Conservation (phyloP, 2,797 vertebrate species). For the Pseudochirops cupreus region DNA sequence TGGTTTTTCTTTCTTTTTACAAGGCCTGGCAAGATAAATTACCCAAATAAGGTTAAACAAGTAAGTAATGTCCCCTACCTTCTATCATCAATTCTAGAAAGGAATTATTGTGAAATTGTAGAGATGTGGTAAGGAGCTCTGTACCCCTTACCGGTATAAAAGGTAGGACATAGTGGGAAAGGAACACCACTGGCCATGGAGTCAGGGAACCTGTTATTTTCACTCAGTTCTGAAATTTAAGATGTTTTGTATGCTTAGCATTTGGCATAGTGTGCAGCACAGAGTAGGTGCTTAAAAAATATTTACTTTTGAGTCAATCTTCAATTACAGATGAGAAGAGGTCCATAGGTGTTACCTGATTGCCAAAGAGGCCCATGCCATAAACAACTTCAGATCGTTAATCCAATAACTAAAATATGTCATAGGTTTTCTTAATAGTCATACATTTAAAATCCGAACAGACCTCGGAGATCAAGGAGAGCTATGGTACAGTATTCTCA, state of each 20-base stretch:
- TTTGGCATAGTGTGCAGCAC: background rate
- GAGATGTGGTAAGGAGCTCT: background rate
- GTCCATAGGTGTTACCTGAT: background rate
- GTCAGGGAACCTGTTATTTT: background rate
- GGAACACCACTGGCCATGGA: no score
- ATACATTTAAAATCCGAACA: background rate
- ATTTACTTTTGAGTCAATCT: background rate
- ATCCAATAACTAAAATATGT: background rate
- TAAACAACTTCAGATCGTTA: background rate
- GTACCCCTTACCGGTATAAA: no score
- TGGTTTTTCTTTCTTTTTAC: background rate
- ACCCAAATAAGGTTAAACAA: no score
- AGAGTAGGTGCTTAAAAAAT: background rate
- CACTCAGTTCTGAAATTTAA: background rate
- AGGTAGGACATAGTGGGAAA: no score
- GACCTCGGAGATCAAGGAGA: background rate
- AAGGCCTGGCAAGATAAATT: background rate
- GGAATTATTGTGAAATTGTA: background rate
- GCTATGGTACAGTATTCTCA: background rate
- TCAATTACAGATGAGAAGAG: background rate
- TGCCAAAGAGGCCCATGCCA: background rate
- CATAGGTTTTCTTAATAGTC: background rate
- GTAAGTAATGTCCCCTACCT: background rate
- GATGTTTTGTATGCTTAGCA: background rate
- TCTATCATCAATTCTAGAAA: background rate